Conservation (phyloP, 2,113 vertebrate genomes). For the Gymnarchus niloticus region DNA sequence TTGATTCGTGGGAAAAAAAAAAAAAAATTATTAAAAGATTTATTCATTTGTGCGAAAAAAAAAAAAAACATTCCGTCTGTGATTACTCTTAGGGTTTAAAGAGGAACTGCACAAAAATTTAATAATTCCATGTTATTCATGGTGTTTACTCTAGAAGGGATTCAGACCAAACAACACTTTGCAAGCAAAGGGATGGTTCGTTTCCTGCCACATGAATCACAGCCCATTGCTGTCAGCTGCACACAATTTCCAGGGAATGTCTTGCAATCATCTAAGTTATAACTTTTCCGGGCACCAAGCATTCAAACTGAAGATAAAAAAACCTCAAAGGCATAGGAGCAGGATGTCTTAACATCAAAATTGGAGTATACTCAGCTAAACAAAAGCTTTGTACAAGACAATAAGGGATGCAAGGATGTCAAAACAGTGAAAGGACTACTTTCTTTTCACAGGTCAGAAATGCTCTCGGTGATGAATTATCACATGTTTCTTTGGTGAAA, state of each 20-base stretch:
- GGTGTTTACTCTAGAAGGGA: not conserved
- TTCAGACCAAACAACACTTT: not conserved
- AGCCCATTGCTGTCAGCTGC: not conserved
- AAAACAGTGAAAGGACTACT: not conserved
- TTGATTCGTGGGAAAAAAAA: conserved; percentile 9
- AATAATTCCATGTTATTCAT: conserved; percentile 11
- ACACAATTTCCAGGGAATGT: not conserved
- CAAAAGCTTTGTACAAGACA: not conserved
- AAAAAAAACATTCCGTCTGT: not conserved
- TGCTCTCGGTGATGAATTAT: not conserved
- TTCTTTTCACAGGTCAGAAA: not conserved
- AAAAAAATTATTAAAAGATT: not conserved
- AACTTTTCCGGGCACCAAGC: not conserved
- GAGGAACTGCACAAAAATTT: not conserved
- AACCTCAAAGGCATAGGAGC: not conserved
- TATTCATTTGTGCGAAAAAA: conserved; percentile 10
- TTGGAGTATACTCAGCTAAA: not conserved
- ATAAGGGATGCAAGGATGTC: not conserved
- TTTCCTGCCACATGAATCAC: not conserved
- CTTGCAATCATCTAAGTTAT: not conserved
- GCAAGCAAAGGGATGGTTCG: not conserved
- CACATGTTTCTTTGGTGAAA: not conserved
- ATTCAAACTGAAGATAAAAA: not conserved
- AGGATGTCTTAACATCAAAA: not conserved
- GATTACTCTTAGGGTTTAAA: conserved; percentile 4